A percentile compares a stretch with the other conserved stretches of the same genome.
Evolutionary conservation across 2,113 vertebrate genomes (phyloP).

Genomic region (Rhinolophus sinicus): DNA sequence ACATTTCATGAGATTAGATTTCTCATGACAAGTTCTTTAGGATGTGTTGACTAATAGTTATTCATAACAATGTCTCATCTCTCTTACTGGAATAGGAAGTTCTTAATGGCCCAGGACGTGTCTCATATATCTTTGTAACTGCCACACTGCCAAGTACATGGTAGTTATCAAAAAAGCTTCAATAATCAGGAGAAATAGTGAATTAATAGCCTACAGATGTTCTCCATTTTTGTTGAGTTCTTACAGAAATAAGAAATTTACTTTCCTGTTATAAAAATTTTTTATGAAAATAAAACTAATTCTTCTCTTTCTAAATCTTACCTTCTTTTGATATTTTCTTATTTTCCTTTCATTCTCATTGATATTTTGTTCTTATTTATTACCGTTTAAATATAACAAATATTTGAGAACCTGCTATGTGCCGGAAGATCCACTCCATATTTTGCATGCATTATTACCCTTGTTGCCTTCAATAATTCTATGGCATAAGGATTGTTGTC

Average conservation of each 20-base stretch:
- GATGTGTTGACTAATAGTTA: not conserved
- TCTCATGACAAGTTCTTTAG: not conserved
- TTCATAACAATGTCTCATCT: not conserved
- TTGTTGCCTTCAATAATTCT: not conserved
- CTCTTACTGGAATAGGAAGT: slow-evolving; percentile 11
- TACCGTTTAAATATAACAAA: not conserved
- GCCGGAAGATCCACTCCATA: not conserved
- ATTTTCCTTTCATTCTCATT: not conserved
- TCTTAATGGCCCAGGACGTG: not conserved
- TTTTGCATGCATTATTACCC: not conserved
- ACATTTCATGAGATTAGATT: not conserved
- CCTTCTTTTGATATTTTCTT: not conserved
- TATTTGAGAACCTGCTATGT: not conserved
- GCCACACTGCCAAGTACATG: not conserved
- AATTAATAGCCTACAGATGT: not conserved
- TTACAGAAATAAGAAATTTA: not conserved
- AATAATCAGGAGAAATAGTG: slow-evolving; percentile 29
- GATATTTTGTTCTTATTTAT: not conserved
- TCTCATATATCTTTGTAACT: slow-evolving; percentile 19
- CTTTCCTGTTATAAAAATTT: not conserved
- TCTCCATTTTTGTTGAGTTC: not conserved
- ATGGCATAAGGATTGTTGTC: not conserved
- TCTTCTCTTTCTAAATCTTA: not conserved
- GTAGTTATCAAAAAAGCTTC: not conserved
- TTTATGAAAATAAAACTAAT: not conserved